Evolutionary conservation across 2,797 vertebrate genomes (phyloP).

Genomic region (Euthynnus affinis): DNA sequence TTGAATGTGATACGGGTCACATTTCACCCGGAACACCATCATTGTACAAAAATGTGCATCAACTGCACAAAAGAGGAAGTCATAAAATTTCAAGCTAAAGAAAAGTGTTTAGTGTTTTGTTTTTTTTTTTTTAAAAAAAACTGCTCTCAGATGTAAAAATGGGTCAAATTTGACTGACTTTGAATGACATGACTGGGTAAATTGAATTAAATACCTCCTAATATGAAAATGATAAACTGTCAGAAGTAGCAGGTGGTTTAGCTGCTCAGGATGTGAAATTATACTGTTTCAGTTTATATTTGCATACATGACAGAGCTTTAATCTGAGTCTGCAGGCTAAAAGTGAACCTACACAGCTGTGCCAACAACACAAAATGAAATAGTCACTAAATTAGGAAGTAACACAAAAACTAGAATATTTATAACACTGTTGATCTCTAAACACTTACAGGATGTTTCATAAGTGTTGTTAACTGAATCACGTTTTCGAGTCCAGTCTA

Average conservation of each 20-base stretch:
- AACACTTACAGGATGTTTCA: not conserved
- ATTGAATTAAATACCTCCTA: not conserved
- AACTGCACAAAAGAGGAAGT: too few species aligned
- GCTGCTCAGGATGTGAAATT: conserved; percentile 21
- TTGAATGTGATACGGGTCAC: too few species aligned
- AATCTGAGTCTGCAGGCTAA: not conserved
- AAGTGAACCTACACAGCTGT: conserved; percentile 1
- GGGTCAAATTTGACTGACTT: too few species aligned
- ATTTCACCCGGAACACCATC: too few species aligned
- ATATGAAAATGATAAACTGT: not conserved
- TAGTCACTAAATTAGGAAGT: not conserved
- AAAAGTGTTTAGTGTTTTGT: too few species aligned
- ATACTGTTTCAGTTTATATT: not conserved
- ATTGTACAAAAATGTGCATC: too few species aligned
- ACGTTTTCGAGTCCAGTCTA: not conserved
- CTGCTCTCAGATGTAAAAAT: too few species aligned
- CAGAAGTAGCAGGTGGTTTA: conserved; percentile 1
- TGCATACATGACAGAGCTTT: not conserved
- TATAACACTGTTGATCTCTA: too few species aligned
- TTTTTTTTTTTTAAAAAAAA: too few species aligned
- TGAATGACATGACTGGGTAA: too few species aligned
- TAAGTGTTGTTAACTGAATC: not conserved
- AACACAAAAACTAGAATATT: not conserved
- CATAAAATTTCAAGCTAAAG: too few species aligned
- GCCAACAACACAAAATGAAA: not conserved